Percentiles rank a stretch among this genome's conserved stretches.
Evolutionary conservation across 2,797 vertebrate species (phyloP).

Genomic region (Mycteria americana): DNA sequence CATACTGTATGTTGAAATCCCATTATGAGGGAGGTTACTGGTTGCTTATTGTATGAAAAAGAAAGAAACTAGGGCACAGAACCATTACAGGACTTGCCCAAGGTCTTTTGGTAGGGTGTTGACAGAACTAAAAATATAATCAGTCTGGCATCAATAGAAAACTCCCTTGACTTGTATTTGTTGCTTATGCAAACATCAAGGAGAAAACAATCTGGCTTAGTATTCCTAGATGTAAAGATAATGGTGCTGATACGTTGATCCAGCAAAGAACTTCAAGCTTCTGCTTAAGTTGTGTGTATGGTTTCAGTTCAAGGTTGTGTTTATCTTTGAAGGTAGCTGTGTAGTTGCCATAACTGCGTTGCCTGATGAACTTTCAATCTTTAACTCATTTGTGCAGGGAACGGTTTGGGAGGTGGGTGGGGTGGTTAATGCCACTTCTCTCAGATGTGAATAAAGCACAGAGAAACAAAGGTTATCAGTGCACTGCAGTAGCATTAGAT

Average conservation of each 20-base stretch:
- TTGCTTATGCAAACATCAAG: not conserved
- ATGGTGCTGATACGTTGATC: conserved; percentile 7
- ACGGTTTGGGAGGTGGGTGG: rapidly evolving
- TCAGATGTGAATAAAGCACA: not conserved
- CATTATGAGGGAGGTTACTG: not conserved
- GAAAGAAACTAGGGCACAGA: not conserved
- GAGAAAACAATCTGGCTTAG: not conserved
- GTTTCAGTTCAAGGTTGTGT: not conserved
- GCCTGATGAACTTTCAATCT: not conserved
- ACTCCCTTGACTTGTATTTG: conserved; percentile 30
- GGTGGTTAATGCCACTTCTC: not conserved
- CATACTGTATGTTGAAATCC: not conserved
- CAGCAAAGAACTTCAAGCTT: conserved; percentile 7
- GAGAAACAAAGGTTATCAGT: not conserved
- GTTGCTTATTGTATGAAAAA: not conserved
- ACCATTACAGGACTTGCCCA: not conserved
- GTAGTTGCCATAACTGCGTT: not conserved
- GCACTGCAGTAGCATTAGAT: not conserved
- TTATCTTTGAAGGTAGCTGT: not conserved
- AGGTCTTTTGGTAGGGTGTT: conserved; percentile 24
- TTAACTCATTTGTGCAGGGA: not conserved
- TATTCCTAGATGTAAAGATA: conserved; percentile 9
- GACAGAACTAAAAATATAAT: not conserved
- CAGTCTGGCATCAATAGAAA: not conserved
- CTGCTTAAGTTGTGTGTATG: not conserved